A percentile compares a stretch with the other conserved stretches of the same genome.
phyloP scores from a whole-genome alignment of 2,888 invertebrate genomes.

The Mythimna albipuncta region DNA sequence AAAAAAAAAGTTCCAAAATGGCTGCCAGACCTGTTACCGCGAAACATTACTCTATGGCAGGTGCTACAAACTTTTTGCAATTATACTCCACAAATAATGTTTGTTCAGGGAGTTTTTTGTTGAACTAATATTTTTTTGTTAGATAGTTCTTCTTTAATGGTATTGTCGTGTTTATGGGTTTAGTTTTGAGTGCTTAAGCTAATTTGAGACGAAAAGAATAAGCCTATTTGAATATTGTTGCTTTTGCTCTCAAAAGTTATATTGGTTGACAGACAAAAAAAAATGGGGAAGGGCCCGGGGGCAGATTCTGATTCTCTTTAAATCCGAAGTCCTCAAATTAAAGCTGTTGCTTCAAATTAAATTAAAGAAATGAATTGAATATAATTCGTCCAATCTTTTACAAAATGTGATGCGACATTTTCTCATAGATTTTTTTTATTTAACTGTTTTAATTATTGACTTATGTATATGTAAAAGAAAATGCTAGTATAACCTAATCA shows the following conservation, averaged over 20 bases:
- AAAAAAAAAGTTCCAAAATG: slow-evolving; percentile 89
- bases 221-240: not conserved
- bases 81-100: slow-evolving; percentile 54
- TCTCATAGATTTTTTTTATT: no score
- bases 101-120: slow-evolving; percentile 53
- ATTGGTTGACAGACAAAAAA: not conserved
- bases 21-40: slow-evolving; percentile 88
- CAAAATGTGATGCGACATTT: no score
- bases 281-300: no score
- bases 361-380: no score
- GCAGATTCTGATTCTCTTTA: no score
- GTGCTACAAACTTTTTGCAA: slow-evolving; percentile 76
- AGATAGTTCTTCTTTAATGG: slow-evolving; percentile 58
- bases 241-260: not conserved
- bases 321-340: no score
- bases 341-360: no score
- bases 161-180: slow-evolving; percentile 53
- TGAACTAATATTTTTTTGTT: slow-evolving; percentile 53
- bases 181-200: slow-evolving; percentile 46
- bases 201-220: slow-evolving; percentile 17
- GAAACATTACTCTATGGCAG: slow-evolving; percentile 91
- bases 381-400: no score
- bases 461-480: no score
- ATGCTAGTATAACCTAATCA: no score
- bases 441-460: no score